Percentiles rank a stretch among this genome's conserved stretches.
Conservation (phyloP, 2,797 vertebrate species). For the Kryptolebias ocellatus region DNA sequence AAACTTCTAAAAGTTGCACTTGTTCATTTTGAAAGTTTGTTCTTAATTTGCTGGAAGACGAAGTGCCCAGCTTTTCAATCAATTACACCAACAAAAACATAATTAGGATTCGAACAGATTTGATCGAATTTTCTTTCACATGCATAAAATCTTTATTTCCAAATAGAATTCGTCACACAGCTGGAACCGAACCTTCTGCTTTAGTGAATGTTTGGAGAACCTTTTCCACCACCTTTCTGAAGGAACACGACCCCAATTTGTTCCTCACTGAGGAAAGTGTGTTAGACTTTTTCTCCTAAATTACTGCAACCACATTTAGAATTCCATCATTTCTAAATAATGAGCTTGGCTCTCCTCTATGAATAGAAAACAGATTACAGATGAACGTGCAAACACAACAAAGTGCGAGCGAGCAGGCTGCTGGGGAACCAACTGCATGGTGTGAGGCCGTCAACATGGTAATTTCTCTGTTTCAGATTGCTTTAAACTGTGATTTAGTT, state of each 20-base stretch:
- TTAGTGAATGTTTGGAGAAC: conserved; percentile 5
- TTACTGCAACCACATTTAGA: conserved; percentile 7
- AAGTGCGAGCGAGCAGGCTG: not conserved
- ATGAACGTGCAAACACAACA: conserved; percentile 1
- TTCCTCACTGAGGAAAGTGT: conserved; percentile 5
- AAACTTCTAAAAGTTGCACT: not conserved
- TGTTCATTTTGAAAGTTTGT: too few species aligned
- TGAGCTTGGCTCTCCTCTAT: not conserved
- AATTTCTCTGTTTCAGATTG: conserved; percentile 3
- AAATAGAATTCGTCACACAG: not conserved
- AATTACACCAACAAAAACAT: too few species aligned
- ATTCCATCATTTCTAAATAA: conserved; percentile 9
- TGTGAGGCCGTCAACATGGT: conserved; percentile 2
- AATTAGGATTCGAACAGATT: too few species aligned
- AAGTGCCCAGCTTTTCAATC: too few species aligned
- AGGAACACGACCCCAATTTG: conserved; percentile 13
- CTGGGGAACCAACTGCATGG: not conserved
- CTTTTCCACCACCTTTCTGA: not conserved
- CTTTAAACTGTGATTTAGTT: conserved; percentile 5
- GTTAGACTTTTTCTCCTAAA: conserved; percentile 11
- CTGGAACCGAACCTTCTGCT: not conserved
- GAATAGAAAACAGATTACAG: conserved; percentile 24
- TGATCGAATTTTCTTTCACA: too few species aligned
- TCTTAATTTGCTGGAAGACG: too few species aligned
- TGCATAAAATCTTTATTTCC: not conserved